Evolutionary conservation across 1,140 invertebrate genomes (phyloP), one percentile per base, ranked within the genome.

Genomic region (Apis cerana): DNA sequence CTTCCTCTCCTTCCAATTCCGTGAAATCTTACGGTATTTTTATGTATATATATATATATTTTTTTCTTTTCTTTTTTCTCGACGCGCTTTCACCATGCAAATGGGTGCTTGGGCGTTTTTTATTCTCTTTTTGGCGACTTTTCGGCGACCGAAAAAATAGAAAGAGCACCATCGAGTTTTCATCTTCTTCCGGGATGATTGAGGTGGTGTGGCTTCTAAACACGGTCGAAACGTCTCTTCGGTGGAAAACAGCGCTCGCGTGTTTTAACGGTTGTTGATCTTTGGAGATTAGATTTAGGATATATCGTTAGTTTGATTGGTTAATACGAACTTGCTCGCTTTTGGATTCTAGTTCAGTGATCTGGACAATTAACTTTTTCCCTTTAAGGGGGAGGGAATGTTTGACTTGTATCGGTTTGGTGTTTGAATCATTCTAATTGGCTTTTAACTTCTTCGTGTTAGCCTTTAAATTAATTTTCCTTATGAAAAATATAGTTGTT

Each of bases 1-100:
- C 48, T 52, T 48, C 11, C 11, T 65, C 62, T 54, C 75, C 72
- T 50, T 64, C 54, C 9, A 43, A 7, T 33, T 1, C 62, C 56
- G 11, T 11, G 12, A 50, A 23, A 71, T 71, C 67, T 81, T 75
- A n/a, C n/a, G n/a, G 27, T 81, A 75, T 75, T 81, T 43, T 7
- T 43, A 43, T 33, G 2, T 27, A 27, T 33, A 33, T 81, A 52
- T 81, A 58, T 58, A n/a, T 80, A 3, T 13, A 27, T 11, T 33
- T 5, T 3, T 5, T 11, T 2, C 19, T 10, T 15, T 8, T 15
- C 54, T 4, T 23, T 15, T 8, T 17, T 19, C 23, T 1, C 43
- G 56, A 58, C 56, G 56, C 1, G 33, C 33, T 43, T 7, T 21
- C 19, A 19, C 7, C 13, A 15, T 13, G n/a, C 62, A 43, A 2